Evolutionary conservation across 2,888 invertebrate species (phyloP).

Genomic region (Coenonympha glycerion): DNA sequence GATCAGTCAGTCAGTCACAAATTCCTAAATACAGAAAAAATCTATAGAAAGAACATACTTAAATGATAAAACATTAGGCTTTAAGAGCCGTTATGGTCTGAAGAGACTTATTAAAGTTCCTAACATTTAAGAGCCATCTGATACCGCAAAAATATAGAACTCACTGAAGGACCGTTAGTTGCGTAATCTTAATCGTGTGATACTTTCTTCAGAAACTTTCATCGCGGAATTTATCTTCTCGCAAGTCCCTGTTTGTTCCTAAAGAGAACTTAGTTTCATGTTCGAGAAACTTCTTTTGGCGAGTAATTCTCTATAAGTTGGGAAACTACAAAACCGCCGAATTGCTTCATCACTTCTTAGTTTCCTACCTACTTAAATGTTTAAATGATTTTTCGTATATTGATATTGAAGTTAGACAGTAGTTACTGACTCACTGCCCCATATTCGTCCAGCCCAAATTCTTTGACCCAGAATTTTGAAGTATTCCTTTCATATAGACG

Average conservation of each 20-base stretch:
- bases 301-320: constrained; percentile 55
- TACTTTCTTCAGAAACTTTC: constrained; percentile 26
- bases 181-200: constrained; percentile 30
- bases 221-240: constrained; percentile 27
- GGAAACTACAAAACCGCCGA: constrained; percentile 42
- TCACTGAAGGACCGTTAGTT: constrained; percentile 23
- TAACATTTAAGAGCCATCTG: constrained; percentile 21
- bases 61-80: neutral
- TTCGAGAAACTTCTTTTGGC: constrained; percentile 56
- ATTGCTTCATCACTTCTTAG: constrained; percentile 5
- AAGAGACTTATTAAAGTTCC: constrained; percentile 16
- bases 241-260: constrained; percentile 22
- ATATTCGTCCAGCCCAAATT: too few relatives aligned
- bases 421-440: too few relatives aligned
- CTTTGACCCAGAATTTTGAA: too few relatives aligned
- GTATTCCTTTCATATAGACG: too few relatives aligned
- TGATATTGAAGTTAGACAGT: too few relatives aligned
- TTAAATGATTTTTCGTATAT: too few relatives aligned
- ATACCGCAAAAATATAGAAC: constrained; percentile 21
- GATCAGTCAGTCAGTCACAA: too few relatives aligned
- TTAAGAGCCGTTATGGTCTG: constrained; percentile 1
- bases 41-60: too few relatives aligned
- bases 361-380: neutral
- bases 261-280: constrained; percentile 48
- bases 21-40: too few relatives aligned